A percentile compares a stretch with the other conserved stretches of the same genome.
These are phyloP conservation scores for Brienomyrus brachyistius DNA, from an alignment of 2,113 vertebrate genomes.

Conservation along the genomic window DNA sequence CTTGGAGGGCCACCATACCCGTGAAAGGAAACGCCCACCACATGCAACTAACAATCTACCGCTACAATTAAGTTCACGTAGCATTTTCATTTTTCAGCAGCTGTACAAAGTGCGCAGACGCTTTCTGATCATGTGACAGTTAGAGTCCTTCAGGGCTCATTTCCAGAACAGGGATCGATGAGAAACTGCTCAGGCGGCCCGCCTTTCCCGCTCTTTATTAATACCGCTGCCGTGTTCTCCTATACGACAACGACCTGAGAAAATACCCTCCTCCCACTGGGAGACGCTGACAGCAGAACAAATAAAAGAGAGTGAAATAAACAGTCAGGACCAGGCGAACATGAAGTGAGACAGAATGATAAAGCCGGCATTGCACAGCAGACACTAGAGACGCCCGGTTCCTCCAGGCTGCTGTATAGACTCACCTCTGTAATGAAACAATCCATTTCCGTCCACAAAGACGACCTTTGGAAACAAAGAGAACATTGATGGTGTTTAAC, in stretches of 20 bases:
- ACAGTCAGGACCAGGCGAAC: not conserved
- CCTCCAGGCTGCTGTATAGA: not conserved
- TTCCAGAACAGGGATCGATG: not conserved
- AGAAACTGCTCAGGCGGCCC: too few species aligned
- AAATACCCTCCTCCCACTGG: not conserved
- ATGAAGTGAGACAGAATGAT: not conserved
- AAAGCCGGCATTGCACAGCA: not conserved
- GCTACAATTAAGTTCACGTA: not conserved
- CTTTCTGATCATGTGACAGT: not conserved
- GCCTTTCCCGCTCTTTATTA: not conserved
- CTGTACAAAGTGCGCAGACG: not conserved
- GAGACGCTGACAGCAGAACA: not conserved
- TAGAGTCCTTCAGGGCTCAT: constrained; percentile 7
- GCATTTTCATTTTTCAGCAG: not conserved
- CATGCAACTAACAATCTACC: too few species aligned
- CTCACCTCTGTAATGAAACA: constrained; percentile 85
- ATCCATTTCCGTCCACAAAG: constrained; percentile 87
- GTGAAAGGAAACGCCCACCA: not conserved
- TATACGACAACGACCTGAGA: not conserved
- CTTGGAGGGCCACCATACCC: not conserved
- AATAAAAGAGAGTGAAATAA: constrained; percentile 14
- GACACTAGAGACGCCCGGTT: not conserved
- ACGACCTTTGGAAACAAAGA: constrained; percentile 68
- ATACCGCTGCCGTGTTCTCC: constrained; percentile 7
- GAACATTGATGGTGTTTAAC: not conserved